Base-by-base conservation (phyloP, 2,113 vertebrate genomes). In the Mesitornis unicolor region DNA sequence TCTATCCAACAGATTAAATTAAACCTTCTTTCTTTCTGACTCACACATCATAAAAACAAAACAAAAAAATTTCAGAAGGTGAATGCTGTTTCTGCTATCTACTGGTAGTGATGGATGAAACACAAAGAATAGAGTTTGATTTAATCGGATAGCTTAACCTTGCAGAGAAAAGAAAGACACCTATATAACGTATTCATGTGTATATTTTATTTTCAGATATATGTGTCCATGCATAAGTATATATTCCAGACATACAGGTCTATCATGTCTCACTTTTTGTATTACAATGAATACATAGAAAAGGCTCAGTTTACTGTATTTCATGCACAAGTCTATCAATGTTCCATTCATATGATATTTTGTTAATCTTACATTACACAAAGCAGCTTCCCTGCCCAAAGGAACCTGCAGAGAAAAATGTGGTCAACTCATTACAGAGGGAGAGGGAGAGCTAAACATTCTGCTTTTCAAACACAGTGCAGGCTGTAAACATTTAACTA, bases 61-160 rank as follows among this genome's bases (percentile, higher is more conserved):
- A 57, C 26, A 84, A 75, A 84, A 89, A 51, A 33, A 79, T 69
- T 91, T 88, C 73, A 50, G 68, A 80, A 93, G n/a, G 43, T 88
- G 60, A 31, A 33, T 77, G 20, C 47, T 94, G 50, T 94, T 96
- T 94, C 90, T 90, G 42, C 59, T 96, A 75, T 89, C 82, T 96
- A 45, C 47, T 96, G 33, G 48, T 93, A 70, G 73, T 97, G 90
- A 95, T 81, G 65, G 71, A 86, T 95, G 88, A 93, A 93, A 95
- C 74, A 83, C 71, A 95, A 90, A 78, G 82, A 84, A 87, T 8
- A 60, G 60, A 81, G 14, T 67, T 90, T 81, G 85, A 90, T 92
- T 96, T 94, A 95, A 94, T 94, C 95, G 93, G 59, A 70, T 63
- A 83, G 42, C 54, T 94, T 95, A 95, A 97, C 93, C 93, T 93